These are phyloP conservation scores for Delichon dasypus DNA, from an alignment of 2,797 vertebrate species.

Conservation along the genomic window DNA sequence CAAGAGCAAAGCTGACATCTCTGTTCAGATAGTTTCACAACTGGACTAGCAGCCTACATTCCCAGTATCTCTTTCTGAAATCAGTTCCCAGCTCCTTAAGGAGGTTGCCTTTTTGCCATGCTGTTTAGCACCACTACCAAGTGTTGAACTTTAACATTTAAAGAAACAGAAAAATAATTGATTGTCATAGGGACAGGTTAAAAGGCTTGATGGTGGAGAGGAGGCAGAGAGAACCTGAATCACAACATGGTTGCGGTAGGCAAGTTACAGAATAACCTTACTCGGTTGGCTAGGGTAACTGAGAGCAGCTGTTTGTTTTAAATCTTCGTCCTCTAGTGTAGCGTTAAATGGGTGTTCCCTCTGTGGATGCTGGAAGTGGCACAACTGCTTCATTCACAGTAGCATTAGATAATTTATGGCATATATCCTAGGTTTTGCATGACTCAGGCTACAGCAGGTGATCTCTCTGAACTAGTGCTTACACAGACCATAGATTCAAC, in stretches of 20 bases:
- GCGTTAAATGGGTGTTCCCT: not conserved
- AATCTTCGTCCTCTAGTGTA: not conserved
- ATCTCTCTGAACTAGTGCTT: not conserved
- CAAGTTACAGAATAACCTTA: not conserved
- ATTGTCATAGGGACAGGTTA: not conserved
- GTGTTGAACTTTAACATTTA: not conserved
- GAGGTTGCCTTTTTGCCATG: not conserved
- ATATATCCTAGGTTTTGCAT: not conserved
- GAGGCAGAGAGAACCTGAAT: not conserved
- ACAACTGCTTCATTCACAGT: constrained; percentile 28
- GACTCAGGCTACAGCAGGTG: not conserved
- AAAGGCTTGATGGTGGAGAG: not conserved
- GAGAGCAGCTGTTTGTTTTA: not conserved
- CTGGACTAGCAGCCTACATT: not conserved
- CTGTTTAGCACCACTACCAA: not conserved
- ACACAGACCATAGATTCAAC: not conserved
- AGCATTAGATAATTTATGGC: not conserved
- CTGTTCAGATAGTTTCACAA: not conserved
- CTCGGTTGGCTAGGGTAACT: not conserved
- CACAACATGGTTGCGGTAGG: not conserved
- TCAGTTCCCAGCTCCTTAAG: not conserved
- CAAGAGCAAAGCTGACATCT: constrained; percentile 6
- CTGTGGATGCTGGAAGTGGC: not conserved
- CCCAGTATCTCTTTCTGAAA: not conserved
- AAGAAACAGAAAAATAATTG: not conserved